Conservation (phyloP, 35 echinoderm and acorn worm genomes). For the Stichopus chloronotus region DNA sequence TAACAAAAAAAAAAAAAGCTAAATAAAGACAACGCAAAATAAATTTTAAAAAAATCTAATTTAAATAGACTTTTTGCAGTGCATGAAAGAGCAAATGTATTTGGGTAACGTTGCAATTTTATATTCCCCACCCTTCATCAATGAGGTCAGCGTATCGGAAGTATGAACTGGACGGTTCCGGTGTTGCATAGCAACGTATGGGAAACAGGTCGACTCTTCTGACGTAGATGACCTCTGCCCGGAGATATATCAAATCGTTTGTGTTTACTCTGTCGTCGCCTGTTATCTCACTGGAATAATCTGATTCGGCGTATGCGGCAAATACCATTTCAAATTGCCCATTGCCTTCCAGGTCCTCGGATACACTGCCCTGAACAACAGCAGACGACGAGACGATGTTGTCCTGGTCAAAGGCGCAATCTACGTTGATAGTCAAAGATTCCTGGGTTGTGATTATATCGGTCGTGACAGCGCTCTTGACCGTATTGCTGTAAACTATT, state of each 20-base stretch:
- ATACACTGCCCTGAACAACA: conserved; percentile 6
- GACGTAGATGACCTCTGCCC: not conserved
- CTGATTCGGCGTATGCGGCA: not conserved
- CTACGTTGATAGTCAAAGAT: conserved; percentile 8
- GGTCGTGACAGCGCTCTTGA: not conserved
- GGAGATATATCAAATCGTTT: not conserved
- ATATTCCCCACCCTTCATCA: conserved; percentile 5
- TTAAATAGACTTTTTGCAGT: too few species aligned
- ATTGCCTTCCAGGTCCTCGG: not conserved
- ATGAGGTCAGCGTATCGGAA: not conserved
- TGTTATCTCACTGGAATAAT: not conserved
- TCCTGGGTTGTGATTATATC: not conserved
- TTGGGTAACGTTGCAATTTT: not conserved
- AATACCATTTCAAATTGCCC: not conserved
- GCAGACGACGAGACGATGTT: conserved; percentile 19
- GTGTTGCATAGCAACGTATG: conserved; percentile 26
- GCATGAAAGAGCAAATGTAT: too few species aligned
- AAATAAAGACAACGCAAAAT: too few species aligned
- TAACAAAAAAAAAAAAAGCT: too few species aligned
- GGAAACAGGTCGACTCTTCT: not conserved
- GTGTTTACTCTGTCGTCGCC: not conserved
- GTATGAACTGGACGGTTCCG: not conserved
- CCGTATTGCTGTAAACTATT: not conserved
- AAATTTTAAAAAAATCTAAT: too few species aligned
- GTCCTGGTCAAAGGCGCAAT: conserved; percentile 20